Evolutionary conservation across 2,797 vertebrate species (phyloP).

Genomic region (Xyrichtys novacula): DNA sequence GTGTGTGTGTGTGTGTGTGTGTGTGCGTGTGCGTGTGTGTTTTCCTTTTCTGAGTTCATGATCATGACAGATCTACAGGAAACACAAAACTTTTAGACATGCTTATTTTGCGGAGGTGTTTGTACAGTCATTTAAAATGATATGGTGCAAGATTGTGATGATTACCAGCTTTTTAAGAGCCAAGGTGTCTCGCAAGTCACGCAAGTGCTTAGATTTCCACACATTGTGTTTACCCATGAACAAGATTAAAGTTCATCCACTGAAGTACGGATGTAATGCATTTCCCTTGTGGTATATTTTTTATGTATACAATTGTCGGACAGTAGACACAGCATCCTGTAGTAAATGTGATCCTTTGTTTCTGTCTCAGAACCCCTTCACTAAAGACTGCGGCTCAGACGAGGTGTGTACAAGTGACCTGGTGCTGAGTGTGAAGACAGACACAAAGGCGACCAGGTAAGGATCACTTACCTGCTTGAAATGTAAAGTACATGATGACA

Average conservation of each 20-base stretch:
- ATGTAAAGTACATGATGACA: neutral
- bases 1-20: neutral
- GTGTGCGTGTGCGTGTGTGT: neutral
- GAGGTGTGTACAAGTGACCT: constrained; percentile 90
- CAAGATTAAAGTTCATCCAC: constrained; percentile 6
- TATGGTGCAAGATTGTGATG: constrained; percentile 23
- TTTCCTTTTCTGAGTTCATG: neutral
- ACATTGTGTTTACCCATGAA: constrained; percentile 1
- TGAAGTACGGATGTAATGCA: neutral
- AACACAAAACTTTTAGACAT: neutral
- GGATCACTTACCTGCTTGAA: constrained; percentile 22
- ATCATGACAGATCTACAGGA: neutral
- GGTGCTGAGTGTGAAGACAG: constrained; percentile 82
- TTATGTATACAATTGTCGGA: neutral
- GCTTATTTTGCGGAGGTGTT: constrained; percentile 24
- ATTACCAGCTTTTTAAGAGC: constrained; percentile 37
- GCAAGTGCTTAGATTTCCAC: constrained; percentile 2
- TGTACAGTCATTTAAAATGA: constrained; percentile 52
- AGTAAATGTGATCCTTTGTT: constrained; percentile 3
- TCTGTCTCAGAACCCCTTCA: constrained; percentile 88
- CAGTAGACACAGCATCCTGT: neutral
- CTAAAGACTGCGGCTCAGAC: constrained; percentile 93
- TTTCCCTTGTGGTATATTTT: neutral
- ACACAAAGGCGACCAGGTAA: constrained; percentile 80
- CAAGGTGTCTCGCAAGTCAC: constrained; percentile 26